phyloP scores from a whole-genome alignment of 2,888 invertebrate genomes.

The Erebia aethiops region DNA sequence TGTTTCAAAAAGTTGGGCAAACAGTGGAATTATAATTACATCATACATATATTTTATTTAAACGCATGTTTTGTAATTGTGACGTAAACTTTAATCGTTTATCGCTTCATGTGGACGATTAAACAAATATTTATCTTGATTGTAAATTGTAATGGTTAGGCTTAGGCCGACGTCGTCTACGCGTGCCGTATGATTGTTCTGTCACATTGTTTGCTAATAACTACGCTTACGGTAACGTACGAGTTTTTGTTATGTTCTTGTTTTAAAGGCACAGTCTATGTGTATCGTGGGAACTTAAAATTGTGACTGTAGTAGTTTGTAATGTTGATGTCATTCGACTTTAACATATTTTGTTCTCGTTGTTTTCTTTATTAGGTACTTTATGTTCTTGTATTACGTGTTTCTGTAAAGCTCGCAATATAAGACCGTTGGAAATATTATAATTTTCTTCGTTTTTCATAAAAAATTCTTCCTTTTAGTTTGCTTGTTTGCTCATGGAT shows the following conservation, averaged over 20 bases:
- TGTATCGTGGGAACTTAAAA: constrained; percentile 1
- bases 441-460: neutral
- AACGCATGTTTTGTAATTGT: constrained; percentile 39
- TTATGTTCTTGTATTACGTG: neutral
- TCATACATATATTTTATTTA: constrained; percentile 26
- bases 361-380: neutral
- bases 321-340: neutral
- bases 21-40: constrained; percentile 38
- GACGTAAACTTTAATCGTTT: constrained; percentile 46
- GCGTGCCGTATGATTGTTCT: constrained; percentile 16
- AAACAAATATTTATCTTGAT: constrained; percentile 47
- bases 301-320: constrained; percentile 1
- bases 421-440: neutral
- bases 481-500: neutral
- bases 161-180: constrained; percentile 7
- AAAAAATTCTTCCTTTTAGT: neutral
- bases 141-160: constrained; percentile 16
- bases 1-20: constrained; percentile 37
- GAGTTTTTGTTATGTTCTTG: constrained; percentile 5
- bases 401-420: too few species aligned
- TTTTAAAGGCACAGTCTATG: neutral
- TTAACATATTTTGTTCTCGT: neutral
- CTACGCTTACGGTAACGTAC: constrained; percentile 3
- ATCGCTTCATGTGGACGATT: constrained; percentile 44
- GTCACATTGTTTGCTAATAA: constrained; percentile 10